Base-by-base conservation (phyloP, 2,888 invertebrate species). In the Drosophila pullipes region DNA sequence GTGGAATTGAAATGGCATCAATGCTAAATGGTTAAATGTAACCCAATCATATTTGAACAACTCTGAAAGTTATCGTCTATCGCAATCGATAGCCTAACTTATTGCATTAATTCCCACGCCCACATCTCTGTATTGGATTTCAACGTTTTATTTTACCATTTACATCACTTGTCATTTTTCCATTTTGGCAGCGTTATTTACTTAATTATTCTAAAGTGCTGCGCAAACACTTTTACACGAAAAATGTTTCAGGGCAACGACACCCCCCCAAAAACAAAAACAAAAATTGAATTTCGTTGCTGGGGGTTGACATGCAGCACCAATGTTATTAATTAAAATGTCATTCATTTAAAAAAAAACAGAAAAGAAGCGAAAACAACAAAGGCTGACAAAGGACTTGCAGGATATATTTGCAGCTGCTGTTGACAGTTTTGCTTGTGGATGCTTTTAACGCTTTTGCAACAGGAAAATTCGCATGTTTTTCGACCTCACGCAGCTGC, bases 301-400 rank as follows among this genome's bases (percentile, higher is more conserved):
- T 13, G 66, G 53, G 41, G 31, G 39, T 54, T 58, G 68, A 65
- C 55, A 71, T 68, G 70, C 67, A 74, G 77, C 84, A 84, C 85
- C 91, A 90, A 90, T 87, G 91, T 90, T 92, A 92, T 92, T 92
- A 91, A 92, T 91, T 91, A 91, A 91, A 92, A 90, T 87, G 92
- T 92, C 91, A 91, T 92, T 91, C 85, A 90, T 78, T 86, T 74
- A 78, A 79, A 75, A 74, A 65, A 33, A 18, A 37, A 33, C 2
- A 37, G n/a, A 50, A 33, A 33, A 7, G 11, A 18, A 37, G 25
- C 7, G 18, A 59, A 66, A 72, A 68, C 54, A 67, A 62, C 62
- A 83, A 72, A 65, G 78, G 25, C 37, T 25, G 53, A 65, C 54
- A 69, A 76, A 86, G 85, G 84, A 89, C 84, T 66, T 50, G 22